These are phyloP conservation scores for Rhizomys pruinosus DNA, from an alignment of 2,113 vertebrate species.

Conservation along the genomic window DNA sequence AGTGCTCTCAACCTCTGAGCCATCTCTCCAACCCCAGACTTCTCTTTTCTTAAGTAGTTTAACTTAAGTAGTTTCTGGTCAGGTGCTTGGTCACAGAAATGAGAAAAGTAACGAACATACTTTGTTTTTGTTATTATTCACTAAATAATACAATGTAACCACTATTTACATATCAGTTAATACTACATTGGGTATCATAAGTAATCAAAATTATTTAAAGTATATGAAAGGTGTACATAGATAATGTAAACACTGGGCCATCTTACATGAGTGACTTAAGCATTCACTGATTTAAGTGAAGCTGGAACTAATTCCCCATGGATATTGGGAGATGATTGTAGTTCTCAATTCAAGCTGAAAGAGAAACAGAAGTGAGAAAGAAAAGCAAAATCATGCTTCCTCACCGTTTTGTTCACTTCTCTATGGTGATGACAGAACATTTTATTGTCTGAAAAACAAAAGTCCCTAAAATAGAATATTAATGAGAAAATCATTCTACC, in stretches of 20 bases:
- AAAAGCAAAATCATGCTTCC: not conserved
- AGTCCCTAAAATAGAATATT: constrained; percentile 1
- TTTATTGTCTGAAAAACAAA: constrained; percentile 29
- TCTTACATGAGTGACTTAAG: not conserved
- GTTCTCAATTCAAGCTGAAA: constrained; percentile 20
- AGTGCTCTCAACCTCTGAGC: too few relatives aligned
- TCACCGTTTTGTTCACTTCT: not conserved
- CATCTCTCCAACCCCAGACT: too few relatives aligned
- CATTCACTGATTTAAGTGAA: not conserved
- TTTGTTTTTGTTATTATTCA: not conserved
- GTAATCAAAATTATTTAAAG: not conserved
- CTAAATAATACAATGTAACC: not conserved
- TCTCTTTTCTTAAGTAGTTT: not conserved
- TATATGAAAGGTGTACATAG: not conserved
- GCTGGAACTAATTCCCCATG: not conserved
- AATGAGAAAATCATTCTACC: constrained; percentile 26
- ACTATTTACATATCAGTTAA: not conserved
- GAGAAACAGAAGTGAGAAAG: constrained; percentile 1
- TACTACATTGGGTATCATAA: not conserved
- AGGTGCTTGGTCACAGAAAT: not conserved
- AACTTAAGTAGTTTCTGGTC: not conserved
- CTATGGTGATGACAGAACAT: not conserved
- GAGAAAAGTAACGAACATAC: not conserved
- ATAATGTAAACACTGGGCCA: not conserved
- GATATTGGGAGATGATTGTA: not conserved